A percentile compares a stretch with the other conserved stretches of the same genome.
Evolutionary conservation across 2,888 invertebrate genomes (phyloP).

Genomic region (Eupithecia subumbrata): DNA sequence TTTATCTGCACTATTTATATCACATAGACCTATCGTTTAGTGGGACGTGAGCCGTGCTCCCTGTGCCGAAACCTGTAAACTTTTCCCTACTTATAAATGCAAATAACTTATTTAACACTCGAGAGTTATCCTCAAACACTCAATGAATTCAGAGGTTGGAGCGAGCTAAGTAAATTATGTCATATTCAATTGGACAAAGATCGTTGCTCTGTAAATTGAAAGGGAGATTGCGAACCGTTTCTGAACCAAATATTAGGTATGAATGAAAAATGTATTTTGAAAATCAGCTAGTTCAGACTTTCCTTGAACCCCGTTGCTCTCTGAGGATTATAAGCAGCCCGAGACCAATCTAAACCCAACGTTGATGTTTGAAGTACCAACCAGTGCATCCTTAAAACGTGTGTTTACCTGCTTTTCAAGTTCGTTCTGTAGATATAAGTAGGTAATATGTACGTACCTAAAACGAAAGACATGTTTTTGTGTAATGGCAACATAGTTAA

Average conservation of each 20-base stretch:
- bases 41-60: not conserved
- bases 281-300: not conserved
- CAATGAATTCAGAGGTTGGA: constrained; percentile 13
- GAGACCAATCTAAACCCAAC: not conserved
- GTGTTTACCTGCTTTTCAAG: not conserved
- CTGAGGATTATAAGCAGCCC: not conserved
- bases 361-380: not conserved
- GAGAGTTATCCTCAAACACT: constrained; percentile 14
- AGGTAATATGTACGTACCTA: not conserved
- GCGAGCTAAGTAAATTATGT: not conserved
- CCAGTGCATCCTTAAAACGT: not conserved
- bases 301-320: not conserved
- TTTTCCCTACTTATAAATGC: constrained; percentile 15
- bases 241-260: not conserved
- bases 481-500: not conserved
- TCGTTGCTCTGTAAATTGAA: constrained; percentile 13
- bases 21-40: not conserved
- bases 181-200: constrained; percentile 6
- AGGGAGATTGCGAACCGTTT: constrained; percentile 8
- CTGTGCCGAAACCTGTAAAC: not conserved
- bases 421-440: not conserved
- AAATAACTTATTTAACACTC: constrained; percentile 20
- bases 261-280: not conserved
- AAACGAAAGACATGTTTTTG: not conserved
- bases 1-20: too few species aligned